These are phyloP conservation scores for Pavo muticus DNA, from an alignment of 2,113 vertebrate genomes.

Conservation along the genomic window DNA sequence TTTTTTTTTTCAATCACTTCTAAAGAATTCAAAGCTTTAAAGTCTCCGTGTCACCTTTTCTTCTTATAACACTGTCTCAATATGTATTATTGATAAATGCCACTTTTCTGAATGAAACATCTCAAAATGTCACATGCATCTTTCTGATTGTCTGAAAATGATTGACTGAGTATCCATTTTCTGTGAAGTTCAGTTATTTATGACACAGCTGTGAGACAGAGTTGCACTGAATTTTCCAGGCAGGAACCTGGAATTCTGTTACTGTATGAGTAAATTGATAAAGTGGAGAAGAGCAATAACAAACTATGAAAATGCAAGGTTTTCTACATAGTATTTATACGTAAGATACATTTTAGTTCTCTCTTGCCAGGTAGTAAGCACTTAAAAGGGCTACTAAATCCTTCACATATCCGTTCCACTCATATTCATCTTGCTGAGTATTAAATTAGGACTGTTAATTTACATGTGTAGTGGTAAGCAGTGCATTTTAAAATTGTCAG, in stretches of 20 bases:
- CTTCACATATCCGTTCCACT: not conserved
- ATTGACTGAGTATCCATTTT: conserved; percentile 23
- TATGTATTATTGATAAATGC: conserved; percentile 69
- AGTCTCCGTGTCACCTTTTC: not conserved
- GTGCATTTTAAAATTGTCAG: not conserved
- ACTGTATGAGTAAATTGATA: not conserved
- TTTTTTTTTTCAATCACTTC: not conserved
- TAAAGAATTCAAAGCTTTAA: conserved; percentile 28
- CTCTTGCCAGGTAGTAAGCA: not conserved
- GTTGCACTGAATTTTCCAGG: not conserved
- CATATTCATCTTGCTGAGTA: not conserved
- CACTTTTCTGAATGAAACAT: conserved; percentile 32
- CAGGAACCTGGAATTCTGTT: not conserved
- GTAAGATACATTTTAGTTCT: not conserved
- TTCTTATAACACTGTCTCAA: not conserved
- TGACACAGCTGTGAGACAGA: not conserved
- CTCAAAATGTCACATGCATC: not conserved
- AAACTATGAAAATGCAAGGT: not conserved
- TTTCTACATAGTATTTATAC: not conserved
- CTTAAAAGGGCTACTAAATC: not conserved
- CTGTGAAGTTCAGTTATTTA: not conserved
- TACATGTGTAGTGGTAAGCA: not conserved
- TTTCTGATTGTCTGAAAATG: not conserved
- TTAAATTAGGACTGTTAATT: not conserved
- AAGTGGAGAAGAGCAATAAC: not conserved